Base-by-base conservation (phyloP, 2,888 invertebrate species). In the Achlya flavicornis region DNA sequence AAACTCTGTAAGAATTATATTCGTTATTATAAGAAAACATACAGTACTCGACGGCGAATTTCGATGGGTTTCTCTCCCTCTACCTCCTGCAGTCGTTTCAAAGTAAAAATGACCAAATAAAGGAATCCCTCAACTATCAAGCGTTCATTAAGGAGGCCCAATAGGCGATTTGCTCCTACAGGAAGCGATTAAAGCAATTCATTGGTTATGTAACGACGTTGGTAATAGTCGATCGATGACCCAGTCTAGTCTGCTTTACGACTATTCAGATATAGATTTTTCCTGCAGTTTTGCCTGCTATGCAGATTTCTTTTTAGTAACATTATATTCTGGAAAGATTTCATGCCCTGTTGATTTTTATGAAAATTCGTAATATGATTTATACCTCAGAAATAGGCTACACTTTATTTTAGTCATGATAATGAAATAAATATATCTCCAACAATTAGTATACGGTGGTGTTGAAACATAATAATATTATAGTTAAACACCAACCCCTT, bases 181-280 rank as follows among this genome's bases (percentile, higher is more conserved):
- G 78, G 79, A 79, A 81, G 61, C 76, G 74, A 81, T 81, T 80
- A 80, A 78, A 79, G 72, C 79, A 75, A 77, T 74, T 77, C 76
- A 76, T 78, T 72, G 76, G 77, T 67, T 69, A 69, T 66, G 72
- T 74, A 76, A 69, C 71, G 74, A 79, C 73, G 69, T 69, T 71
- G 69, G 72, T 76, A 73, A 77, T 77, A 74, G 71, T 57, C 64
- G 65, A 69, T 66, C 69, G 62, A 64, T 57, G 63, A 41, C 48
- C 58, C 53, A 61, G 61, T 65, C 53, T 26, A 61, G 38, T 26
- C 12, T 61, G 10, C 6, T 53, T 53, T n/a, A n/a, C 46, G 46
- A 46, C 6, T 46, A 46, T 46, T 46, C n/a, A 46, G 14, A 4
- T n/a, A 46, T 3, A 46, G 6, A 41, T 11, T n/a, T 14, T 53